These are phyloP conservation scores for Rutpela maculata DNA, from an alignment of 2,888 invertebrate species.

Conservation along the genomic window DNA sequence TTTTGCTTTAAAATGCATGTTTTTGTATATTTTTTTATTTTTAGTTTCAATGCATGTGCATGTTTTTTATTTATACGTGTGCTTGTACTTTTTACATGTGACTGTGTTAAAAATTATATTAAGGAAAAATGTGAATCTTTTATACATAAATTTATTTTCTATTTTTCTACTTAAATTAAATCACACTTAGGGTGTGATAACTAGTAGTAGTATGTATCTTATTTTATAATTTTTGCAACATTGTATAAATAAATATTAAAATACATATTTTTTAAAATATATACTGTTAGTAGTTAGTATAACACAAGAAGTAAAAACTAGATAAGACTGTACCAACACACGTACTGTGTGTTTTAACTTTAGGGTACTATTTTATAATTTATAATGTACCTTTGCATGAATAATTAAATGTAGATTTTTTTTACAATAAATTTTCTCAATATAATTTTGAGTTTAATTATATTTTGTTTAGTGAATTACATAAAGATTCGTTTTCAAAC, in stretches of 20 bases:
- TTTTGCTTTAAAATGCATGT: conserved; percentile 49
- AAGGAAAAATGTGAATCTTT: conserved; percentile 40
- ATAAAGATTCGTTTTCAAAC: conserved; percentile 5
- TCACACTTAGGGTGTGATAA: conserved; percentile 24
- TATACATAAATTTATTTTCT: conserved; percentile 36
- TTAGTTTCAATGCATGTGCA: conserved; percentile 56
- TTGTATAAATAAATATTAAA: conserved; percentile 22
- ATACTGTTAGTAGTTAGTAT: neutral
- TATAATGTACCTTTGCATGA: conserved; percentile 39
- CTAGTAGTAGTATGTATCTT: conserved; percentile 29
- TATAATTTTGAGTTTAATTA: conserved; percentile 42
- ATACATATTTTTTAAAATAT: conserved; percentile 24
- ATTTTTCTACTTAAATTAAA: conserved; percentile 35
- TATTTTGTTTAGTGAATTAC: conserved; percentile 14
- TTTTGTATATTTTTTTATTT: conserved; percentile 45
- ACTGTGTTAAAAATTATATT: conserved; percentile 30
- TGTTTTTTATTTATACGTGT: conserved; percentile 55
- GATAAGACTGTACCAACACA: conserved; percentile 36
- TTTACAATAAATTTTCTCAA: conserved; percentile 47
- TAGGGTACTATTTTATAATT: conserved; percentile 27
- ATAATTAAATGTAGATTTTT: conserved; percentile 50
- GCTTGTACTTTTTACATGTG: conserved; percentile 31
- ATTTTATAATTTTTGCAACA: conserved; percentile 26
- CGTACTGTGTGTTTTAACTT: conserved; percentile 27
- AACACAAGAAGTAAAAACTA: conserved; percentile 29